phyloP scores from a whole-genome alignment of 2,797 vertebrate genomes.

The Hozukius guyotensis region DNA sequence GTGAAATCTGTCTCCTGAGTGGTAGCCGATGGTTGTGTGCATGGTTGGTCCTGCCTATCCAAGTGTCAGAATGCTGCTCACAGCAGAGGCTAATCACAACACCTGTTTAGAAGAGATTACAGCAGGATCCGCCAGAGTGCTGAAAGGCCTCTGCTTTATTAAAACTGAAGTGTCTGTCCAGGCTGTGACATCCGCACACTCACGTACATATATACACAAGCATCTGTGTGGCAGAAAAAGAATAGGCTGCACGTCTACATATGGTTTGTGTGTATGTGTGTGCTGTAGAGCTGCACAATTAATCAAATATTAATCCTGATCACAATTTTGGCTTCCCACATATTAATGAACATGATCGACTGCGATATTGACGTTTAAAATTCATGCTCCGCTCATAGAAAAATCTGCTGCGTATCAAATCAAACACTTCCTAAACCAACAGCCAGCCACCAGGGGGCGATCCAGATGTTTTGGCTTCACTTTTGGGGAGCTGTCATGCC shows the following conservation, averaged over 20 bases:
- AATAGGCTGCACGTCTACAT: conserved; percentile 11
- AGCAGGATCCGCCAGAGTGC: conserved; percentile 59
- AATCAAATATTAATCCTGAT: too few species aligned
- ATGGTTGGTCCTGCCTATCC: conserved; percentile 47
- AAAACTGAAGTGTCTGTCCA: conserved; percentile 64
- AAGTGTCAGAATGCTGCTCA: conserved; percentile 66
- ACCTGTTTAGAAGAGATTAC: conserved; percentile 79
- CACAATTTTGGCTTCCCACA: too few species aligned
- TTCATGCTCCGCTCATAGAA: too few species aligned
- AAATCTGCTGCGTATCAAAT: too few species aligned
- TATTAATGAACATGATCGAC: too few species aligned
- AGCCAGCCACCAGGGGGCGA: too few species aligned
- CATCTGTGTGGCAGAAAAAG: conserved; percentile 6
- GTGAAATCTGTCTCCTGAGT: conserved; percentile 55
- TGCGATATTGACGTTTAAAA: too few species aligned
- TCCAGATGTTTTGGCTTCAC: too few species aligned
- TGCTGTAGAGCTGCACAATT: too few species aligned
- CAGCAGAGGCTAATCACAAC: conserved; percentile 70
- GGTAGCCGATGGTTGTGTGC: conserved; percentile 49
- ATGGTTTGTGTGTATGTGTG: neutral
- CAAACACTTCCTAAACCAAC: too few species aligned
- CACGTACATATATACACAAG: neutral
- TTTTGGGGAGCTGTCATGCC: too few species aligned
- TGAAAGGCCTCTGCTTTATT: conserved; percentile 68
- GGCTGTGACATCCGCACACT: conserved; percentile 38